phyloP scores from a whole-genome alignment of 2,888 invertebrate genomes.

The Eupeodes latifasciatus region DNA sequence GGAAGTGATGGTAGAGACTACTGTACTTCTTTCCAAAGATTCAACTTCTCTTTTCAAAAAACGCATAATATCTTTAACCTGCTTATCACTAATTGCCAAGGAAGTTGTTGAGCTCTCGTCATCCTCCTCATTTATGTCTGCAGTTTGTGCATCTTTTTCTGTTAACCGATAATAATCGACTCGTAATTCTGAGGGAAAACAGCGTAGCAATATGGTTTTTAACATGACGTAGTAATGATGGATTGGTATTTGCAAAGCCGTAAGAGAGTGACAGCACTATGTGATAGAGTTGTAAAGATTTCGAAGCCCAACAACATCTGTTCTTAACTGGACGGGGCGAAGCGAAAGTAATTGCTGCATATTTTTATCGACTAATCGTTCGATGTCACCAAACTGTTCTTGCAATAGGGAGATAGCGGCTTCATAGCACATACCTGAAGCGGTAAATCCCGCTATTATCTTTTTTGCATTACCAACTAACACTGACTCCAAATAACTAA shows the following conservation, averaged over 20 bases:
- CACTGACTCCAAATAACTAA: constrained; percentile 41
- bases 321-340: constrained; percentile 1
- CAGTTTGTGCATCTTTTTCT: no score
- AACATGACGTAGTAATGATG: no score
- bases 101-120: constrained; percentile 6
- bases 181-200: no score
- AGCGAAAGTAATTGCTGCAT: constrained; percentile 24
- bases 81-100: constrained; percentile 27
- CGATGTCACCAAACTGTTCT: constrained; percentile 46
- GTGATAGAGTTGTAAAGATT: constrained; percentile 18
- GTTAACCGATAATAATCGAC: no score
- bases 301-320: neutral
- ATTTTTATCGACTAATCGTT: constrained; percentile 30
- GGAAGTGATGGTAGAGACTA: constrained; percentile 3
- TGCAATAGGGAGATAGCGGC: constrained; percentile 20
- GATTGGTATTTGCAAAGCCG: no score
- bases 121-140: neutral
- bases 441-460: constrained; percentile 43
- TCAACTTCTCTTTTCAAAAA: constrained; percentile 45
- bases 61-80: constrained; percentile 30
- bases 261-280: constrained; percentile 16
- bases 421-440: neutral
- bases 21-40: constrained; percentile 42
- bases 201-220: no score
- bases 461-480: constrained; percentile 49